These are phyloP conservation scores for Tetrapedia diversipes DNA, from an alignment of 2,888 invertebrate genomes.

Conservation along the genomic window DNA sequence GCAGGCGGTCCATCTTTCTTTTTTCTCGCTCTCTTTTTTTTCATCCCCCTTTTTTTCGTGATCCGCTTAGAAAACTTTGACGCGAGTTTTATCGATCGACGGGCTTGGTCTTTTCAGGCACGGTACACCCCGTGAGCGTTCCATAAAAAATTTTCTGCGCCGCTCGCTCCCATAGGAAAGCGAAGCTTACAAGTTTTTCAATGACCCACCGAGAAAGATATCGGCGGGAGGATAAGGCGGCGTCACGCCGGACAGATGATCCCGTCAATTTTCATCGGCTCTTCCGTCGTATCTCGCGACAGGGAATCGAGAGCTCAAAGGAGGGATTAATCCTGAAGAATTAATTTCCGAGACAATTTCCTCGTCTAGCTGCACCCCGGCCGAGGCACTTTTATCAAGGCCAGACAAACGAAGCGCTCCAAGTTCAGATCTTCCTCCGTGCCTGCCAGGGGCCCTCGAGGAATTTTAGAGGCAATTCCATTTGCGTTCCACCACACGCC, in stretches of 20 bases:
- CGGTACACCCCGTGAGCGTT: neutral
- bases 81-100: constrained; percentile 13
- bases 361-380: neutral
- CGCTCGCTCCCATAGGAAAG: neutral
- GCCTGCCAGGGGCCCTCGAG: constrained; percentile 64
- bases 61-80: neutral
- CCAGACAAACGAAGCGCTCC: constrained; percentile 43
- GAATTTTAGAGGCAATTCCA: constrained; percentile 77
- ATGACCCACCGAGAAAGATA: neutral
- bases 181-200: neutral
- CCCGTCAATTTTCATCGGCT: constrained; percentile 3
- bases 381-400: constrained; percentile 35
- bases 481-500: constrained; percentile 67
- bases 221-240: neutral
- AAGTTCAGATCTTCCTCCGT: constrained; percentile 57
- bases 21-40: too few relatives aligned
- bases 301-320: constrained; percentile 25
- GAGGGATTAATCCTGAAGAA: constrained; percentile 43
- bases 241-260: neutral
- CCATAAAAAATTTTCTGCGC: neutral
- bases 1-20: neutral
- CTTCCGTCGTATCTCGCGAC: constrained; percentile 6
- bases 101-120: neutral
- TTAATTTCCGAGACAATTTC: constrained; percentile 57
- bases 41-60: too few relatives aligned